Evolutionary conservation across 2,797 vertebrate species (phyloP).

Genomic region (Lithobates sylvaticus): DNA sequence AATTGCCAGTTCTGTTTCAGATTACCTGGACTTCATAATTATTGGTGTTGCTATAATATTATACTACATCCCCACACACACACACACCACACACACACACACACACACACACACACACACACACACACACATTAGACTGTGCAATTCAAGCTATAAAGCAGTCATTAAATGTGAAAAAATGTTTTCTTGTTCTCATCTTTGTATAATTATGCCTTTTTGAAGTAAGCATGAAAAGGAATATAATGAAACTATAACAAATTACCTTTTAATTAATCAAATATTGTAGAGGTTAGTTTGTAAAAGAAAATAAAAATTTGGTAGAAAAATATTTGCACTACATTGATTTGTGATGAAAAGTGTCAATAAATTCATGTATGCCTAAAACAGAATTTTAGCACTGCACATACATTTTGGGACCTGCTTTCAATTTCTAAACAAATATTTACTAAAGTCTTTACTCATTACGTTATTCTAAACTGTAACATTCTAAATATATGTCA

Average conservation of each 20-base stretch:
- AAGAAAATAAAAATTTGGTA: background rate
- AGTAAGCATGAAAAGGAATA: constrained; percentile 44
- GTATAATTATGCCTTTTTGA: constrained; percentile 51
- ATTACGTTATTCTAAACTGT: background rate
- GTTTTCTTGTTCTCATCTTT: background rate
- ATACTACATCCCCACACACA: background rate
- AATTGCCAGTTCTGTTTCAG: constrained; percentile 32
- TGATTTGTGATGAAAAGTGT: background rate
- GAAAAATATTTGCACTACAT: background rate
- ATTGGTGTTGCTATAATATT: background rate
- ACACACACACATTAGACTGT: background rate
- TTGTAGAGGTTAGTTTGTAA: background rate
- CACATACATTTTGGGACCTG: too few relatives aligned
- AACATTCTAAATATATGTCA: too few relatives aligned
- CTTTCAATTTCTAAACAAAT: too few relatives aligned
- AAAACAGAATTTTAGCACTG: too few relatives aligned
- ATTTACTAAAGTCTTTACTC: too few relatives aligned
- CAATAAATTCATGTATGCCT: background rate
- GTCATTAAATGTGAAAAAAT: constrained; percentile 48
- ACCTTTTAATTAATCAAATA: constrained; percentile 40
- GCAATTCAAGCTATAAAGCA: constrained; percentile 33
- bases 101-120: too few relatives aligned
- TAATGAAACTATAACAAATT: background rate
- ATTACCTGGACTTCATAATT: constrained; percentile 35
- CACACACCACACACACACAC: too few relatives aligned